Conservation (phyloP, 2,113 vertebrate genomes). For the Laticauda colubrina region DNA sequence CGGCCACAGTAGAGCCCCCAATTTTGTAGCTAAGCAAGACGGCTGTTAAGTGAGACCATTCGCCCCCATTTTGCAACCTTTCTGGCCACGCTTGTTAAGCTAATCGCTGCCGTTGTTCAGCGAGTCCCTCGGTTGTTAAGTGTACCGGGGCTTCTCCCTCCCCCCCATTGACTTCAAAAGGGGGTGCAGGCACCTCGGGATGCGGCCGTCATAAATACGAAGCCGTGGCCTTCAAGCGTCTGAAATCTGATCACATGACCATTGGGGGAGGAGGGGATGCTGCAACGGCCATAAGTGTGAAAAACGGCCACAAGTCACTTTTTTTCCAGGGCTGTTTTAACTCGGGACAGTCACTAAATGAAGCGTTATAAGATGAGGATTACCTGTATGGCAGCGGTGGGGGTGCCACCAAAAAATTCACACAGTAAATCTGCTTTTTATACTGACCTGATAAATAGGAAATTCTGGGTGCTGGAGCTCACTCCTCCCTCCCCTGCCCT, state of each 20-base stretch:
- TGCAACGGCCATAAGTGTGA: neutral
- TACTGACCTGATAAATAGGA: neutral
- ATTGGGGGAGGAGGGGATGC: too few species aligned
- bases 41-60: neutral
- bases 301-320: too few species aligned
- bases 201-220: too few species aligned
- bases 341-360: neutral
- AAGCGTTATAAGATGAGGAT: neutral
- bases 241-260: too few species aligned
- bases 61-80: neutral
- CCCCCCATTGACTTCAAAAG: too few species aligned
- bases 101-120: too few species aligned
- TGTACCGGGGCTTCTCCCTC: too few species aligned
- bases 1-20: neutral
- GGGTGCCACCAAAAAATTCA: neutral
- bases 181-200: too few species aligned
- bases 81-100: too few species aligned
- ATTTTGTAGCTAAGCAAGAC: neutral
- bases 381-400: neutral
- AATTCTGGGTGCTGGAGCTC: neutral
- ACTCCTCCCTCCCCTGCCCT: neutral
- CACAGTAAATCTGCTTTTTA: neutral
- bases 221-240: too few species aligned
- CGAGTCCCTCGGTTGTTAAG: too few species aligned
- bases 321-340: too few species aligned